Evolutionary conservation across 1,140 invertebrate genomes (phyloP), one percentile per base, ranked within the genome.

Genomic region (Trichonephila inaurata): DNA sequence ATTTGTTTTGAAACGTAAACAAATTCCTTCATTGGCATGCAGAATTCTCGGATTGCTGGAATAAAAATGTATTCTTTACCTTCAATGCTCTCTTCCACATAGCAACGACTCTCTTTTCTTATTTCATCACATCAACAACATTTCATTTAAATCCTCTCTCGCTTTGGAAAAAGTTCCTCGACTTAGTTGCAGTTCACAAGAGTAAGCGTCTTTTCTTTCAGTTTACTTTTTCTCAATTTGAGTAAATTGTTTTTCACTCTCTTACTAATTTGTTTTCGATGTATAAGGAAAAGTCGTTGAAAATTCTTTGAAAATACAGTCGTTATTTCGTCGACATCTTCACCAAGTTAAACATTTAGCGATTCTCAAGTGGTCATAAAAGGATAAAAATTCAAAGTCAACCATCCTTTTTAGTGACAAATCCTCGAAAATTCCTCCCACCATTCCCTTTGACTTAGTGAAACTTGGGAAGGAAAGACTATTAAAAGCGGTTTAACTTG

Each of bases 401-500:
- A 58, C 51, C 58, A 61, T 86, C 24, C 85, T 58, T 60, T 86
- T 86, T 86, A 86, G 51, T 62, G 51, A 86, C 51, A 61, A 62
- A 61, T 60, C 60, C 24, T 86, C 61, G 51, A 61, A 86, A 58
- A 58, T 58, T 85, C 51, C 19, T 51, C 51, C 33, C 33, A 51
- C 28, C 24, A 58, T 44, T n/a, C 21, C 44, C 44, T 24, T 60
- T 85, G 28, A 51, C 40, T 51, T 58, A 58, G 51, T 60, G 21
- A 33, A 86, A 62, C 60, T 62, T 62, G n/a, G 24, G 58, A 64
- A 60, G 85, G 60, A 86, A 86, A 86, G 85, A 60, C 85, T 86
- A 86, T 86, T 86, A 86, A 61, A 86, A 86, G 85, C 58, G 85
- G 85, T 86, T 86, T 86, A 86, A 28, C 60, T 86, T 86, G 51